Conservation (phyloP, 1,140 invertebrate genomes). For the Drosophila pandora region DNA sequence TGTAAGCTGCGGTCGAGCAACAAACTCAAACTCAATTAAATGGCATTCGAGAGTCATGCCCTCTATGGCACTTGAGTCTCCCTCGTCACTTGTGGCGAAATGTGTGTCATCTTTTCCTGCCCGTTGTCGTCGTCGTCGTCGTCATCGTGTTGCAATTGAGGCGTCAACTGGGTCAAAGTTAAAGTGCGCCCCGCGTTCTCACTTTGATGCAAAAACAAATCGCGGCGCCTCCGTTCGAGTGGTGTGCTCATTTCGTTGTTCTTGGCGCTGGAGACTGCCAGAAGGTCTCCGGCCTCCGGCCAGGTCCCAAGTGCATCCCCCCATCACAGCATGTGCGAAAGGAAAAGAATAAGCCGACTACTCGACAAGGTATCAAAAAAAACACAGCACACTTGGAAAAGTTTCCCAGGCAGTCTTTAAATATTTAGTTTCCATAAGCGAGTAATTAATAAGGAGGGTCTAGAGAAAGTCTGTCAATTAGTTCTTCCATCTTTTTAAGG, state of each 20-base stretch:
- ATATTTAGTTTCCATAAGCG: too few species aligned
- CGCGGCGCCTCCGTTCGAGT: slow-evolving; percentile 58
- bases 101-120: slow-evolving; percentile 35
- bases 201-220: slow-evolving; percentile 26
- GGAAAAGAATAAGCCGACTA: slow-evolving; percentile 44
- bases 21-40: slow-evolving; percentile 63
- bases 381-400: slow-evolving; percentile 20
- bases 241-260: slow-evolving; percentile 56
- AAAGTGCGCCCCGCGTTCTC: slow-evolving; percentile 41
- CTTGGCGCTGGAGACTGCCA: slow-evolving; percentile 20
- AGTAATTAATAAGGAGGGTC: too few species aligned
- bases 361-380: slow-evolving; percentile 41
- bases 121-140: slow-evolving; percentile 1
- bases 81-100: background rate
- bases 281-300: slow-evolving; percentile 1
- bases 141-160: slow-evolving; percentile 57
- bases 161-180: slow-evolving; percentile 79
- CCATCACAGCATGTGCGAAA: slow-evolving; percentile 26
- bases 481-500: too few species aligned
- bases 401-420: background rate
- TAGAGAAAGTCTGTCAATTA: too few species aligned
- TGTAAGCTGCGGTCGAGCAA: background rate
- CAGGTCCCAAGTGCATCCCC: slow-evolving; percentile 39
- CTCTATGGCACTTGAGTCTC: slow-evolving; percentile 58
- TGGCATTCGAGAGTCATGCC: slow-evolving; percentile 67